Base-by-base conservation (phyloP, 2,113 vertebrate genomes). In the Tychaedon coryphoeus region DNA sequence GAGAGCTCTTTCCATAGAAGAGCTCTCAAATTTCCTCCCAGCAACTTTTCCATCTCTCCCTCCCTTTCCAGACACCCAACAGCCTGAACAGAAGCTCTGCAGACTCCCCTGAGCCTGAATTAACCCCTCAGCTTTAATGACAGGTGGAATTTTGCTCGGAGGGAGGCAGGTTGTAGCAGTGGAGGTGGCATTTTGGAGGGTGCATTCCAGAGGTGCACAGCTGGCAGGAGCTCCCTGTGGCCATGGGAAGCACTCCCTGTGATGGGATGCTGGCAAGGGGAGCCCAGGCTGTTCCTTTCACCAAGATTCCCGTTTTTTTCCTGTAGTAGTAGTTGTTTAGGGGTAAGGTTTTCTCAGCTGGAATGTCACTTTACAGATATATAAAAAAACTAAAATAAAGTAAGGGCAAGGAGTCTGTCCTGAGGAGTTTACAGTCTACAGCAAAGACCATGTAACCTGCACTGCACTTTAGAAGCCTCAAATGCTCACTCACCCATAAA, bases 381-480 rank as follows among this genome's bases (percentile, higher is more conserved):
- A 38, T 12, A 45, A 29, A 22, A 61, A 9, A 20, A 38, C 28
- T 5, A 28, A 57, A 75, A 45, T 9, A 31, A 26, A 78, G 16
- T 19, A 64, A 69, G 71, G 58, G 53, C 79, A 92, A 93, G 50
- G 83, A 78, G 83, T 57, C 64, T 56, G 71, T 80, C 96, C 94
- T 91, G 74, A 45, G 72, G 86, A 94, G 92, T 86, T 95, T 93
- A 93, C 83, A 93, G 79, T 92, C 92, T 91, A 86, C 92, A 88
- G 85, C 66, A 80, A 95, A 95, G 89, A 92, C 77, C 95, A 89
- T 19, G 83, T 81, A 96, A 97, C 97, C 97, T 97, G 96, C 96
- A 96, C 96, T 97, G 95, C 96, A 97, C 96, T 97, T 97, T 96
- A 97, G 87, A 96, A 93, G 79, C 90, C 86, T 92, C 92, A 96